Base-by-base conservation (phyloP, 1,140 invertebrate genomes). In the Cepaea nemoralis region DNA sequence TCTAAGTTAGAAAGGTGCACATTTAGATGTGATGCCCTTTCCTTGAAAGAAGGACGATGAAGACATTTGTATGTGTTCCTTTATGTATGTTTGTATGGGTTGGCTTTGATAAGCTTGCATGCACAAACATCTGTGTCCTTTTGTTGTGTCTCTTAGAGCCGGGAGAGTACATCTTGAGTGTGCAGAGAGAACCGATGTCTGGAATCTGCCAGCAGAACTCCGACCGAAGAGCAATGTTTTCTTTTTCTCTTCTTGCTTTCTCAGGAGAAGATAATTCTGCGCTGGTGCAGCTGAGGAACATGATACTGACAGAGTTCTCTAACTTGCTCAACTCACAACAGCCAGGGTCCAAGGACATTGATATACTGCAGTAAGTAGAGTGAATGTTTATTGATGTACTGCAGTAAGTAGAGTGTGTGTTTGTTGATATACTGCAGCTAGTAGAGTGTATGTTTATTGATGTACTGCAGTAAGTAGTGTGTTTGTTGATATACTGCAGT, bases 251-350 rank as follows among this genome's bases (percentile, higher is more conserved):
- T 75, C 27, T 75, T 48, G 39, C 45, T 75, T 35, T 42, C 45
- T 22, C 78, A 87, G 85, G 84, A 59, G 83, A 83, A 69, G 81
- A 85, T 12, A 85, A 85, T 77, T 31, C 39, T 37, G 85, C 87
- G 0, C 74, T 88, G 40, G 40, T 82, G 42, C 81, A 83, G 42
- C 82, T 91, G 40, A 81, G 89, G 66, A 86, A 91, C 70, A 85
- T 90, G 76, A 85, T 91, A 45, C 81, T 91, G 59, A 85, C 87
- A n/a, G 86, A 90, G 59, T 88, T 87, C 73, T 83, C 86, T n/a
- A 86, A 88, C 14, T 86, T 88, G 76, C 81, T 91, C 1, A 87
- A 83, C 76, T 82, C 79, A 37, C 85, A 86, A 45, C 81, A 82
- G 74, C 59, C 48, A 77, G 82, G 16, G 10, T 22, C 78, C 45